Conservation (phyloP, 2,888 invertebrate genomes). For the Pandemis cinnamomeana region DNA sequence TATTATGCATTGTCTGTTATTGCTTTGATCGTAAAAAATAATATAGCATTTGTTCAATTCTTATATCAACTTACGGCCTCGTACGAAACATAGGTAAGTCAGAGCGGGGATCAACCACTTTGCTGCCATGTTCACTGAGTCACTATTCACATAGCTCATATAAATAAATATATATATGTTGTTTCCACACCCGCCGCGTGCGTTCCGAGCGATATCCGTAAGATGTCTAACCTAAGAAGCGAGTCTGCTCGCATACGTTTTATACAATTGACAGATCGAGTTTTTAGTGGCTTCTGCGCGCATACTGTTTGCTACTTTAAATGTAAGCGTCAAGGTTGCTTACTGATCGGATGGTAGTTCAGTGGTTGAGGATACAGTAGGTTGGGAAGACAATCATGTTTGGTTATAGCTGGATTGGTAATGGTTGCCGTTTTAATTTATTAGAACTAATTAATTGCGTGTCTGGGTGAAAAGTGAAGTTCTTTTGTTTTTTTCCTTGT, state of each 20-base stretch:
- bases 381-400: background rate
- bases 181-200: background rate
- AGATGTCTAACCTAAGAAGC: background rate
- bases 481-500: background rate
- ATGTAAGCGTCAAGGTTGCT: background rate
- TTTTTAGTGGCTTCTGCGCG: background rate
- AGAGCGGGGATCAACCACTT: conserved; percentile 27
- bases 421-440: background rate
- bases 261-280: background rate
- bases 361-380: background rate
- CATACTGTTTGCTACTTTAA: background rate
- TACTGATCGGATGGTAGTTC: background rate
- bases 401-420: background rate
- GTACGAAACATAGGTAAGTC: conserved; percentile 28
- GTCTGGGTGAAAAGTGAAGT: background rate
- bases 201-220: background rate
- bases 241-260: background rate
- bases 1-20: background rate
- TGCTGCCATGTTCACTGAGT: conserved; percentile 25
- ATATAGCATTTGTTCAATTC: background rate
- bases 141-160: conserved; percentile 9
- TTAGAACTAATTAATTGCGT: background rate
- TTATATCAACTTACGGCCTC: conserved; percentile 30
- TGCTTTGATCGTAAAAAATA: background rate
- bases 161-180: background rate